phyloP scores from a whole-genome alignment of 2,113 vertebrate genomes.

The Festucalex cinctus region DNA sequence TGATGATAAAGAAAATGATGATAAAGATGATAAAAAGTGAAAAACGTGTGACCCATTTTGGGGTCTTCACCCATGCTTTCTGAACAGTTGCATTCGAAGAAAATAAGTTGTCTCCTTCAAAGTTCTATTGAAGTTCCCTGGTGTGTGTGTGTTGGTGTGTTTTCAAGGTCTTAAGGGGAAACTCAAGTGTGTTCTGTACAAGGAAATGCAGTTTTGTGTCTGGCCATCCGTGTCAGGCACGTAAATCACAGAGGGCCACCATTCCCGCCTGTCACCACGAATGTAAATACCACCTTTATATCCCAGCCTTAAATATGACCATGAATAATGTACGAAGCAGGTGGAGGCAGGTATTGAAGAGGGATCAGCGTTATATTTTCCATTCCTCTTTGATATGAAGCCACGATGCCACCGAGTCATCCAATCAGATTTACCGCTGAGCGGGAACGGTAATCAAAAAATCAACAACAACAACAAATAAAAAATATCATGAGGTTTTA shows the following conservation, averaged over 20 bases:
- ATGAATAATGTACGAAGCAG: constrained; percentile 56
- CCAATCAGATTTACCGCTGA: constrained; percentile 37
- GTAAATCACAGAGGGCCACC: constrained; percentile 52
- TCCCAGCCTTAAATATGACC: constrained; percentile 37
- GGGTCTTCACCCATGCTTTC: background rate
- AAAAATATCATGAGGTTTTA: constrained; percentile 18
- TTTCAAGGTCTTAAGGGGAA: constrained; percentile 53
- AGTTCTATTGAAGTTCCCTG: background rate
- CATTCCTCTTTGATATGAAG: constrained; percentile 29
- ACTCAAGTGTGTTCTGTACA: constrained; percentile 36
- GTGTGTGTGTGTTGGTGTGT: background rate
- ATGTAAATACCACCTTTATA: constrained; percentile 54
- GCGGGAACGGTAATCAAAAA: constrained; percentile 26
- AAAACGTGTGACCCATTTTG: background rate
- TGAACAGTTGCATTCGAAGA: background rate
- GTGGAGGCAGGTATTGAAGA: constrained; percentile 25
- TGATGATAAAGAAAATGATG: background rate
- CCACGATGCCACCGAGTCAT: constrained; percentile 29
- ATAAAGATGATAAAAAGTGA: too few relatives aligned
- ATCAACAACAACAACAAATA: constrained; percentile 21
- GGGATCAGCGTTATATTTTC: constrained; percentile 26
- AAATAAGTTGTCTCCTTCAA: constrained; percentile 7
- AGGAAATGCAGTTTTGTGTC: constrained; percentile 51
- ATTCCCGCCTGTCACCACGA: constrained; percentile 46
- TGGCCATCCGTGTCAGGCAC: constrained; percentile 58